Evolutionary conservation across 2,113 vertebrate species (phyloP), one percentile per base, ranked within the genome.

Genomic region (Zonotrichia leucophrys): DNA sequence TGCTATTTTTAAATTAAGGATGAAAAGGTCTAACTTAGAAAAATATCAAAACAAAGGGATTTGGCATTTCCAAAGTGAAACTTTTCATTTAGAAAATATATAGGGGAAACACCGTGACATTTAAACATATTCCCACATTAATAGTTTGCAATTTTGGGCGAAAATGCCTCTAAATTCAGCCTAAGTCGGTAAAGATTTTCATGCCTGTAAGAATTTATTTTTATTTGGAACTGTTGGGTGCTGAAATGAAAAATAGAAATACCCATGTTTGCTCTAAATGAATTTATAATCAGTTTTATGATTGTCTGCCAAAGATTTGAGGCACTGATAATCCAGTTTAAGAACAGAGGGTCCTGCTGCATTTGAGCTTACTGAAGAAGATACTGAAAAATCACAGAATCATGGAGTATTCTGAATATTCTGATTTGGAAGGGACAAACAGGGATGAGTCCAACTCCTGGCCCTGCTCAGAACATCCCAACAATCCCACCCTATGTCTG

Each of bases 11-110:
- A 94, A 94, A 93, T 83, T 23, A 70, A 47, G 18, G 58, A 63
- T 80, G 82, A 90, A 90, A 90, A 92, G 20, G 49, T 83, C 92
- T 46, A 79, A 41, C 53, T 69, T 25, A 42, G 53, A 53, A 85
- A 91, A 77, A 86, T 77, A 94, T 92, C 94, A 83, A 74, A 95
- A 92, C 47, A 88, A 90, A 93, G 20, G 23, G 8, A 25, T 74
- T 83, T 94, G 92, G 83, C 39, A 90, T 96, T 97, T 95, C 28
- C 55, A 60, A 64, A 93, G 44, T 25, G 63, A 94, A 94, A 85
- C 39, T 55, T 85, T 88, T 50, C 3, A 18, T 80, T 92, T 90
- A 39, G 63, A 83, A 85, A 93, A 93, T 81, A 56, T 70, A 47
- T 59, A 63, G 50, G 63, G 83, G 35, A 93, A 83, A 80, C 24